These are phyloP conservation scores for Neodiprion virginianus DNA, from an alignment of 1,140 invertebrate genomes.

Conservation along the genomic window DNA sequence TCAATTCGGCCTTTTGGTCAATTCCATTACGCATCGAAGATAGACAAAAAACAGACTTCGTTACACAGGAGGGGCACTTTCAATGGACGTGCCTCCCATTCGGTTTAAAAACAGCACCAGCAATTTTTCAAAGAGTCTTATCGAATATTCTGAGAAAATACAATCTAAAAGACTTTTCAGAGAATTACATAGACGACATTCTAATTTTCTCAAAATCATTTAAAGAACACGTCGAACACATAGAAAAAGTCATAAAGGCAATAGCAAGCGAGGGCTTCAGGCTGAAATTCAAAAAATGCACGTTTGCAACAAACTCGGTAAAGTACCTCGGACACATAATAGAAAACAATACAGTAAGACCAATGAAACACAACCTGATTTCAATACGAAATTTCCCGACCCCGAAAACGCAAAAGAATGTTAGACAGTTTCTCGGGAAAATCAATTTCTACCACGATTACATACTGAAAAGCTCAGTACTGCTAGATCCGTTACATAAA, in stretches of 20 bases:
- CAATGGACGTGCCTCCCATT: constrained; percentile 35
- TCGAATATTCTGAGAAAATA: constrained; percentile 26
- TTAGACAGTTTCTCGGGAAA: constrained; percentile 35
- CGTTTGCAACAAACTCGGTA: constrained; percentile 30
- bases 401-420: constrained; percentile 26
- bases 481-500: constrained; percentile 43
- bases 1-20: constrained; percentile 47
- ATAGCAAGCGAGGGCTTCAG: constrained; percentile 19
- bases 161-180: constrained; percentile 25
- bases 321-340: constrained; percentile 41
- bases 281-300: constrained; percentile 23
- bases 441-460: constrained; percentile 45
- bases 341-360: constrained; percentile 31
- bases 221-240: constrained; percentile 24
- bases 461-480: constrained; percentile 42
- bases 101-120: constrained; percentile 10
- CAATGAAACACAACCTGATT: constrained; percentile 35
- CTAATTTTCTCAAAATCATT: constrained; percentile 33
- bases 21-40: constrained; percentile 37
- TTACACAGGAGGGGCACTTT: constrained; percentile 32
- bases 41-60: constrained; percentile 28
- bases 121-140: constrained; percentile 38
- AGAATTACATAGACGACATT: constrained; percentile 28
- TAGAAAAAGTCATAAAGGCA: constrained; percentile 30
- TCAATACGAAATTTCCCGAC: constrained; percentile 32